Evolutionary conservation across 1,140 invertebrate genomes (phyloP).

Genomic region (Hycleus phaleratus): DNA sequence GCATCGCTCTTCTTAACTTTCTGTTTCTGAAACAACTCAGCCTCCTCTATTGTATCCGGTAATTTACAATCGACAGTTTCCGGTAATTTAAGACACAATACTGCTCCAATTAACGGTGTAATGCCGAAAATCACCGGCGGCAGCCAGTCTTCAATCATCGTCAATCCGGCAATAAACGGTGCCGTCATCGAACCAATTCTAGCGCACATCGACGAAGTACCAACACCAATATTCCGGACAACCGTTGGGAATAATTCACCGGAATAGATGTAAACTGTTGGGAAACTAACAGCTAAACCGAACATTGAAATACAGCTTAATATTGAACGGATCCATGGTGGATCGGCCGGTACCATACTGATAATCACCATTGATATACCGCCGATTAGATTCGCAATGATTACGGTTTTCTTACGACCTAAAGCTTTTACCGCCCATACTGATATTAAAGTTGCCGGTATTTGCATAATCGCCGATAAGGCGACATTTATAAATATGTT

Average conservation of each 20-base stretch:
- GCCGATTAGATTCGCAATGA: slow-evolving; percentile 53
- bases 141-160: slow-evolving; percentile 45
- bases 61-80: slow-evolving; percentile 66
- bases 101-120: slow-evolving; percentile 54
- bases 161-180: slow-evolving; percentile 50
- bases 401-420: slow-evolving; percentile 57
- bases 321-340: slow-evolving; percentile 44
- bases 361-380: slow-evolving; percentile 57
- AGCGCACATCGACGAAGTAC: slow-evolving; percentile 58
- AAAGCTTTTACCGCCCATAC: slow-evolving; percentile 56
- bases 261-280: slow-evolving; percentile 59
- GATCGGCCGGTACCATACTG: slow-evolving; percentile 45
- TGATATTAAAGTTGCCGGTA: slow-evolving; percentile 61
- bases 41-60: slow-evolving; percentile 71
- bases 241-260: slow-evolving; percentile 63
- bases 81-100: slow-evolving; percentile 58
- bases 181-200: slow-evolving; percentile 59
- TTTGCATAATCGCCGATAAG: slow-evolving; percentile 57
- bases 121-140: slow-evolving; percentile 62
- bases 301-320: slow-evolving; percentile 60
- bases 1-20: too few relatives aligned
- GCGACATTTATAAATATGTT: slow-evolving; percentile 67
- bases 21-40: slow-evolving; percentile 42
- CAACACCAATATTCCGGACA: slow-evolving; percentile 57
- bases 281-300: slow-evolving; percentile 58